Conservation (phyloP, 2,113 vertebrate species). For the Pan paniscus region DNA sequence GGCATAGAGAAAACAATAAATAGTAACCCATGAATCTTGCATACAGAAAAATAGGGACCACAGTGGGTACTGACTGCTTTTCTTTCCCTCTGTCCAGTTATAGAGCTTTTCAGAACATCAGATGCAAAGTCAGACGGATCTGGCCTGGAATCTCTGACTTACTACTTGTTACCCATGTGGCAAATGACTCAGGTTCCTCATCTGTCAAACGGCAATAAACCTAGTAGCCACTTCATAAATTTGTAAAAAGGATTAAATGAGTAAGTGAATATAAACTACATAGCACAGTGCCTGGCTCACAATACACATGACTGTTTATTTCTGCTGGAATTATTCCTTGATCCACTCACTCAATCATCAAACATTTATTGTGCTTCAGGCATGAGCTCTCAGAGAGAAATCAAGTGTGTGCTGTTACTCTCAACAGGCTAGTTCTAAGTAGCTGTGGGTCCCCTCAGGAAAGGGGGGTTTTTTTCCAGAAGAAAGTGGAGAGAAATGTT, state of each 20-base stretch:
- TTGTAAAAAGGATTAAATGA: neutral
- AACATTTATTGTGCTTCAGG: neutral
- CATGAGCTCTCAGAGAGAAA: neutral
- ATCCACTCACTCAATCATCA: neutral
- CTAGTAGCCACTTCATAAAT: rapidly evolving
- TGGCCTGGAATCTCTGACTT: neutral
- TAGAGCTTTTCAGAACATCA: neutral
- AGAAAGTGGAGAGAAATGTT: neutral
- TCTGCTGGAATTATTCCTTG: neutral
- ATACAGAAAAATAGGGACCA: neutral
- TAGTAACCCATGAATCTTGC: neutral
- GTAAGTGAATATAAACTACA: neutral
- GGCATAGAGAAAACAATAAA: neutral
- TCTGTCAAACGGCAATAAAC: neutral
- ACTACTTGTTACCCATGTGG: neutral
- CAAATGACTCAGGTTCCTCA: neutral
- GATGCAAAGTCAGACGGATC: neutral
- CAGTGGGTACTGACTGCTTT: neutral
- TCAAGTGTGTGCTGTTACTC: neutral
- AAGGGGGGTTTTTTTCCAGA: neutral
- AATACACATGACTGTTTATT: neutral
- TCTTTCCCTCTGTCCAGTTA: neutral
- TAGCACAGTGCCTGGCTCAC: neutral
- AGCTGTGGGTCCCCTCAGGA: neutral
- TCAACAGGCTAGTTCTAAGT: neutral